Percentiles rank a stretch among this genome's conserved stretches.
Conservation (phyloP, 1,140 invertebrate genomes). For the Scaptomyza graminum region DNA sequence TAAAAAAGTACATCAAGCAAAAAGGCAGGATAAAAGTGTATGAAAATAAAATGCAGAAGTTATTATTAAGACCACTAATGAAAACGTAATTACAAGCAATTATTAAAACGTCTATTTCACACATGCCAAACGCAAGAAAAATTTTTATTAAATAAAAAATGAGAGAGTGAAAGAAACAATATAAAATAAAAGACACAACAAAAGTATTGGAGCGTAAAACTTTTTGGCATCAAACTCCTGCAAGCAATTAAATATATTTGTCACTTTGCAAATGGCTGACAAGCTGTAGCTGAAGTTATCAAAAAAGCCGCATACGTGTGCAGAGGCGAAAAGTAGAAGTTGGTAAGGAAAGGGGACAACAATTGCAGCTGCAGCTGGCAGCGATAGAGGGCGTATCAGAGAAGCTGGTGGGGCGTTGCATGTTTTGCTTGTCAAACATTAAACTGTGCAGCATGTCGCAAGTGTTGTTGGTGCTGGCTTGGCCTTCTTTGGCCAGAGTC, state of each 20-base stretch:
- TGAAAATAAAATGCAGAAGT: slow-evolving; percentile 17
- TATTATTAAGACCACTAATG: slow-evolving; percentile 52
- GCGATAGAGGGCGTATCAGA: background rate
- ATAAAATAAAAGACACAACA: slow-evolving; percentile 14
- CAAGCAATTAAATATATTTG: slow-evolving; percentile 80
- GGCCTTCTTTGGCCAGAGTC: slow-evolving; percentile 34
- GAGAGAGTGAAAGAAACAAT: slow-evolving; percentile 24
- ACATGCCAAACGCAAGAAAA: slow-evolving; percentile 45
- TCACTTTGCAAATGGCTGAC: slow-evolving; percentile 73
- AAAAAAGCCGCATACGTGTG: slow-evolving; percentile 40
- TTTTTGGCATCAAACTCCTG: slow-evolving; percentile 66
- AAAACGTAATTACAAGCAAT: slow-evolving; percentile 71
- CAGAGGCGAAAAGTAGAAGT: background rate
- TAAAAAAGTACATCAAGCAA: background rate
- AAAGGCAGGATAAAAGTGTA: background rate
- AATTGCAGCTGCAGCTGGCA: slow-evolving; percentile 27
- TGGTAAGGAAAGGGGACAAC: background rate
- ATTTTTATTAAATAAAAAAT: slow-evolving; percentile 4
- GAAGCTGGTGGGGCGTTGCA: slow-evolving; percentile 16
- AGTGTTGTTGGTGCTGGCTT: slow-evolving; percentile 39
- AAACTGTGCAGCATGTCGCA: slow-evolving; percentile 64
- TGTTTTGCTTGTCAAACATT: slow-evolving; percentile 73
- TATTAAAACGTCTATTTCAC: slow-evolving; percentile 69
- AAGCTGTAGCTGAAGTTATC: slow-evolving; percentile 61
- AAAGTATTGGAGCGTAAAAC: slow-evolving; percentile 43